A percentile compares a stretch with the other conserved stretches of the same genome.
phyloP scores from a whole-genome alignment of 2,888 invertebrate species.

The Ptilodon capucinus region DNA sequence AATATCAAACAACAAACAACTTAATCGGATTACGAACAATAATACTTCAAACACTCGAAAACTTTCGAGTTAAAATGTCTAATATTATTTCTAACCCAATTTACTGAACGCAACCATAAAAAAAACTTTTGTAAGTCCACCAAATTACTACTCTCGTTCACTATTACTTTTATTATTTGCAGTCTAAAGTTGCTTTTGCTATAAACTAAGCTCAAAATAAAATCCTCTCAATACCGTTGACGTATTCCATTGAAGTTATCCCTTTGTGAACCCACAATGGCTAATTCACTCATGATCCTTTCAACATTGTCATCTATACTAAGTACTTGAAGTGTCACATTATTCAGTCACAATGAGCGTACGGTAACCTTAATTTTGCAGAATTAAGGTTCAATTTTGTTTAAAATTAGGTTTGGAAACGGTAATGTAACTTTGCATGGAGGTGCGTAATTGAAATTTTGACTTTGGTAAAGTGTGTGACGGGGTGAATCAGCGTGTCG shows the following conservation, averaged over 20 bases:
- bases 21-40: conserved; percentile 67
- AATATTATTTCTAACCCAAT: conserved; percentile 71
- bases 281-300: conserved; percentile 79
- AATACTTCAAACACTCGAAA: conserved; percentile 54
- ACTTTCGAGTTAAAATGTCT: conserved; percentile 53
- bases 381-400: conserved; percentile 20
- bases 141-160: conserved; percentile 2
- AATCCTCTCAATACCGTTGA: conserved; percentile 54
- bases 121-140: conserved; percentile 32
- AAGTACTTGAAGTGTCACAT: conserved; percentile 56
- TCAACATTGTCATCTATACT: conserved; percentile 77
- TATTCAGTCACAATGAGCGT: conserved; percentile 3
- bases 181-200: conserved; percentile 25
- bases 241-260: conserved; percentile 58
- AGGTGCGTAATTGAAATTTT: conserved; percentile 75
- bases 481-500: conserved; percentile 64
- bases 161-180: conserved; percentile 11
- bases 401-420: conserved; percentile 1
- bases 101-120: conserved; percentile 47
- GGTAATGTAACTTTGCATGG: conserved; percentile 23
- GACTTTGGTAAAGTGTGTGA: conserved; percentile 77
- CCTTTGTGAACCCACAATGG: conserved; percentile 67
- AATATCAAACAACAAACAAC: conserved; percentile 52
- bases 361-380: conserved; percentile 1
- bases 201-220: neutral